phyloP scores from a whole-genome alignment of 35 echinoderm and acorn worm species.

The Ophiothrix spiculata region DNA sequence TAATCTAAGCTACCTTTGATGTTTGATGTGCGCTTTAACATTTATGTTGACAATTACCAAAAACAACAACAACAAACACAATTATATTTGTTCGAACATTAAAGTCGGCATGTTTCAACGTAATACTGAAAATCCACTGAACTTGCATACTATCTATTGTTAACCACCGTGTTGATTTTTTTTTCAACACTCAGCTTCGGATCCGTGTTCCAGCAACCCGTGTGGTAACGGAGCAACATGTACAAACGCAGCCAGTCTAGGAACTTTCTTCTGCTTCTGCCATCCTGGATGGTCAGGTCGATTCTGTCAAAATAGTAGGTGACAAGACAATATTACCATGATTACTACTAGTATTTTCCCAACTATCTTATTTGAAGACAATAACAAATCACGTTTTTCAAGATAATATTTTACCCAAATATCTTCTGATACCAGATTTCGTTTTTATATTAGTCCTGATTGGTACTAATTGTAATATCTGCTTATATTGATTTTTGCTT shows the following conservation, averaged over 20 bases:
- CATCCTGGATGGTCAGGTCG: background rate
- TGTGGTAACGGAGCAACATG: background rate
- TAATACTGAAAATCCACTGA: background rate
- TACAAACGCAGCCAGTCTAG: background rate
- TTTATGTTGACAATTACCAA: background rate
- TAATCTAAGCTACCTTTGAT: too few species aligned
- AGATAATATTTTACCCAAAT: background rate
- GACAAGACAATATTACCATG: too few species aligned
- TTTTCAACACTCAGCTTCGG: background rate
- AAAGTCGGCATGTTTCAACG: background rate
- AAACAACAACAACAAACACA: background rate
- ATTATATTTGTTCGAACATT: background rate
- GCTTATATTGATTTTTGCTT: too few species aligned
- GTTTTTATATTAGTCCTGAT: background rate
- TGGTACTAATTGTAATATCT: background rate
- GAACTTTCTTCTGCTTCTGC: background rate
- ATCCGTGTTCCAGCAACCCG: background rate
- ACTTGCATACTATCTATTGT: too few species aligned
- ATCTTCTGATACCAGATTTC: background rate
- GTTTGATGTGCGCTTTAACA: background rate
- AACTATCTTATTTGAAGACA: background rate
- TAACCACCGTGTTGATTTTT: background rate
- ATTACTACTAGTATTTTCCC: background rate
- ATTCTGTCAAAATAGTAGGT: background rate
- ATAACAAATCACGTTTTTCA: background rate